Percentiles rank a stretch among this genome's conserved stretches.
Evolutionary conservation across 2,888 invertebrate species (phyloP).

Genomic region (Neocrepidodera transversa): DNA sequence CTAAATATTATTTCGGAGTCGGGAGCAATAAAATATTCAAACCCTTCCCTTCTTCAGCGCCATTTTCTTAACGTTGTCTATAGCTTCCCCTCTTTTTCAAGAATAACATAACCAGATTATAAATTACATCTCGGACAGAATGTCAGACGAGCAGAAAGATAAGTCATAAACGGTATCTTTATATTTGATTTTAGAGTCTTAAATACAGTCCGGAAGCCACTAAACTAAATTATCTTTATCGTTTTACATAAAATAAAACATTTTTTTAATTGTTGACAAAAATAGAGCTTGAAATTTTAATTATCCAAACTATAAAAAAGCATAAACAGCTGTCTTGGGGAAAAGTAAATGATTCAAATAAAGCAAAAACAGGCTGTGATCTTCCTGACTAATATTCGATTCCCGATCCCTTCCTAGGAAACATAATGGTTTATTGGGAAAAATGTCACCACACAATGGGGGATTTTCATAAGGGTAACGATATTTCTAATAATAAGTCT

Average conservation of each 20-base stretch:
- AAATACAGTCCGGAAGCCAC: constrained; percentile 3
- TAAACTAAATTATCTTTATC: too few relatives aligned
- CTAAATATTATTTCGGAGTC: constrained; percentile 31
- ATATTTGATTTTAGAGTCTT: constrained; percentile 26
- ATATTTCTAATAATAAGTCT: constrained; percentile 36
- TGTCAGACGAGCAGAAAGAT: constrained; percentile 27
- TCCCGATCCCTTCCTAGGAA: constrained; percentile 16
- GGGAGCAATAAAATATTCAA: constrained; percentile 35
- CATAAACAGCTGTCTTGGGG: not conserved
- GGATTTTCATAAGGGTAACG: constrained; percentile 28
- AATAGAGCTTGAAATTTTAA: not conserved
- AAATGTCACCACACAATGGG: constrained; percentile 32
- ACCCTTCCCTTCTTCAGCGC: constrained; percentile 16
- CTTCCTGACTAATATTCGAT: constrained; percentile 8
- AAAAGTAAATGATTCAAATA: not conserved
- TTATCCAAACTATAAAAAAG: not conserved
- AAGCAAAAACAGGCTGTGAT: not conserved
- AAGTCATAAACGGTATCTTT: constrained; percentile 37
- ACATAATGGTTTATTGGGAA: constrained; percentile 24
- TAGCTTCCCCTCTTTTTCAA: constrained; percentile 20
- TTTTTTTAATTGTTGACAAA: not conserved
- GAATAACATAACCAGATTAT: constrained; percentile 31
- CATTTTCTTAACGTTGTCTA: constrained; percentile 21
- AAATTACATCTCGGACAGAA: constrained; percentile 30
- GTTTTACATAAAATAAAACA: too few relatives aligned